Evolutionary conservation across 2,113 vertebrate genomes (phyloP), one percentile per base, ranked within the genome.

Genomic region (Stegostoma tigrinum): DNA sequence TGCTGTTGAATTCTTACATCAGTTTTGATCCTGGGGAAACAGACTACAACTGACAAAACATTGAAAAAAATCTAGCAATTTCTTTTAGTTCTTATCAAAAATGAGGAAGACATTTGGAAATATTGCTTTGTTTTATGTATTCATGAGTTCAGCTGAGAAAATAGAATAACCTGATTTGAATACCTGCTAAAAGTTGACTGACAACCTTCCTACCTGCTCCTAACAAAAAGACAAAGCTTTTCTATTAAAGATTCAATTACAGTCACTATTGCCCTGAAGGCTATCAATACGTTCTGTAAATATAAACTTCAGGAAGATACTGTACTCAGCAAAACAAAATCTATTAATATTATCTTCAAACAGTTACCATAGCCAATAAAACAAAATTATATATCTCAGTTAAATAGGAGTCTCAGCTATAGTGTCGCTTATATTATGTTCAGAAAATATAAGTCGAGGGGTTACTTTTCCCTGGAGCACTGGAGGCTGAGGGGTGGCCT

Each of bases 301-400:
- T 94, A 94, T 94, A 45, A 42, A 94, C 66, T 94, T 66, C 64
- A 38, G 34, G 64, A 67, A 94, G 61, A 12, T 23, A 67, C 64
- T 42, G 17, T 24, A 10, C 64, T 68, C 91, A 68, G 91, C 89
- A 94, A 94, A 94, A 89, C 12, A 83, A 94, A 94, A 38, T 38
- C n/a, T 67, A 94, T 94, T 94, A 27, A 67, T 68, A 45, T 94
- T 66, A 94, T 24, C 91, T 94, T 68, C 91, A 68, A 27, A 94
- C 42, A 94, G 66, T 24, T 8, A 45, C 38, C 45, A 38, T 2
- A 68, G 8, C 64, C 61, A 94, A 21, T 19, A 70, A 94, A 68
- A 61, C 55, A 68, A 21, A 42, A 27, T 94, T 94, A 38, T 52
- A 91, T 70, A 66, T 93, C 66, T 42, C 66, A 94, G n/a, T 94